These are phyloP conservation scores for Octodon degus DNA, from an alignment of 2,113 vertebrate species.

Conservation along the genomic window DNA sequence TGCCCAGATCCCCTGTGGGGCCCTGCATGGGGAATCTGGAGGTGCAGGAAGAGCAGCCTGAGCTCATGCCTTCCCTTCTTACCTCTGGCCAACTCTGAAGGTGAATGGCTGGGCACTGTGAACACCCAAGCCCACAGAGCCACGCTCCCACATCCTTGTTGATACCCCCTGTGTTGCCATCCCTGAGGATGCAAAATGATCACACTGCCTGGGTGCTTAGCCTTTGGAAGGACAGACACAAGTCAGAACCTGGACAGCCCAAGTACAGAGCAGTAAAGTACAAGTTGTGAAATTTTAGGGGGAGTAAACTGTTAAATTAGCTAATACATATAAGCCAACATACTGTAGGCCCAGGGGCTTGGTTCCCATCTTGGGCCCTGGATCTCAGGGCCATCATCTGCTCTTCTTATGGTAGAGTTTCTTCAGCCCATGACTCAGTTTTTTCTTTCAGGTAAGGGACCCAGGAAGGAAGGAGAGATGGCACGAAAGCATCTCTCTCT, in stretches of 20 bases:
- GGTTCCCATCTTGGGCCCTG: neutral
- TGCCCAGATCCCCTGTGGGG: neutral
- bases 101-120: too few relatives aligned
- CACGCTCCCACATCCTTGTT: too few relatives aligned
- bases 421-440: neutral
- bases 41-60: neutral
- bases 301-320: neutral
- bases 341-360: neutral
- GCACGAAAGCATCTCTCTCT: neutral
- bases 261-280: too few relatives aligned
- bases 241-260: neutral
- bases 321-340: neutral
- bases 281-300: too few relatives aligned
- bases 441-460: neutral
- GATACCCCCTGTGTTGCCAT: neutral
- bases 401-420: neutral
- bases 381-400: neutral
- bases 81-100: neutral
- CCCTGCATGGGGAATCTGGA: too few relatives aligned
- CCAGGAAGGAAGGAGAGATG: neutral
- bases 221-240: neutral
- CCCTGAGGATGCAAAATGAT: neutral
- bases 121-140: neutral
- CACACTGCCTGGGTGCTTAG: neutral
- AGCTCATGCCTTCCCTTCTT: neutral